phyloP scores from a whole-genome alignment of 2,888 invertebrate species.

The Nephrotoma flavescens region DNA sequence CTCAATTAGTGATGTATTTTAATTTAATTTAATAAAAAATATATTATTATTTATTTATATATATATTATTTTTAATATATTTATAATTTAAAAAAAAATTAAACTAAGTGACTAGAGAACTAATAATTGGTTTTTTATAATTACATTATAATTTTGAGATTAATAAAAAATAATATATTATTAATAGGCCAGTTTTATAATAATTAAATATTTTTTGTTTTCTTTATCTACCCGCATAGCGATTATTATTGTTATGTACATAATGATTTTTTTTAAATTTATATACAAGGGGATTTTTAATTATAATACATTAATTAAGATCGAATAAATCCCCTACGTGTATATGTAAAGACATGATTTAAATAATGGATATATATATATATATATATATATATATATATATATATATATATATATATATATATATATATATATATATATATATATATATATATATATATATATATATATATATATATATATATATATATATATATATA shows the following conservation, averaged over 20 bases:
- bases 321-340: neutral
- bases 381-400: too few species aligned
- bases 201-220: neutral
- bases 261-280: neutral
- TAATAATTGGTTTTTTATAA: neutral
- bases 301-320: neutral
- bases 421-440: too few species aligned
- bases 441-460: too few species aligned
- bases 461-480: too few species aligned
- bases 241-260: neutral
- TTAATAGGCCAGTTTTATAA: neutral
- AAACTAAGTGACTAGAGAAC: slow-evolving; percentile 1
- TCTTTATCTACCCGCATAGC: slow-evolving; percentile 1
- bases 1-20: neutral
- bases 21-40: neutral
- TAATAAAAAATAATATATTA: neutral
- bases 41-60: neutral
- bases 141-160: neutral
- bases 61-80: neutral
- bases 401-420: too few species aligned
- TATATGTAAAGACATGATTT: neutral
- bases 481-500: too few species aligned
- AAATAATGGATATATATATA: neutral
- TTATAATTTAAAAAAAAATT: neutral
- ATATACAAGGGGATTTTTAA: neutral